Evolutionary conservation across 53 echinoderm and acorn worm species (phyloP).

Genomic region (Stichopus horrens): DNA sequence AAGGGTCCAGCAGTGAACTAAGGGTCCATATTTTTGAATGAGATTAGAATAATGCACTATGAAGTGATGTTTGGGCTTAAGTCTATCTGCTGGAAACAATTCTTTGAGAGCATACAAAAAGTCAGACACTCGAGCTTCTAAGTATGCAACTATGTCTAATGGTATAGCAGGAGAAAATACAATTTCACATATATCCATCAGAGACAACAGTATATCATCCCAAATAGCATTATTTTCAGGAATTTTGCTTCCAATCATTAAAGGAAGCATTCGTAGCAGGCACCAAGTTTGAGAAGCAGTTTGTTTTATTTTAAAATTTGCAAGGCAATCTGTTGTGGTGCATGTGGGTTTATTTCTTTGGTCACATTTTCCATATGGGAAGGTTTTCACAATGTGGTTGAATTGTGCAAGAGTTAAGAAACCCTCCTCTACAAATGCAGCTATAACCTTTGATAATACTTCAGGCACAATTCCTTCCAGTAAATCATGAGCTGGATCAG

Average conservation of each 20-base stretch:
- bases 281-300: no score
- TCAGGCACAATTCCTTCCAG: constrained; percentile 60
- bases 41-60: constrained; percentile 34
- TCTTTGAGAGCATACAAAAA: constrained; percentile 11
- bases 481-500: constrained; percentile 56
- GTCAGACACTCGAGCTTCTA: constrained; percentile 26
- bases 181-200: constrained; percentile 43
- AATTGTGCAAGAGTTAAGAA: no score
- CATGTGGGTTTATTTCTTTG: no score
- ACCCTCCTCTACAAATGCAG: constrained; percentile 43
- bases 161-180: constrained; percentile 18
- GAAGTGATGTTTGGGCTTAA: constrained; percentile 38
- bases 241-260: no score
- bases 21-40: constrained; percentile 43
- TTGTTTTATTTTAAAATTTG: no score
- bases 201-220: not conserved
- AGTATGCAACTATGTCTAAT: constrained; percentile 10
- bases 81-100: constrained; percentile 21
- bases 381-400: no score
- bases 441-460: no score
- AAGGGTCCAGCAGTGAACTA: constrained; percentile 38
- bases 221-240: no score
- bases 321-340: no score
- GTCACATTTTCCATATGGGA: no score
- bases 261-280: no score